Percentiles rank a stretch among this genome's conserved stretches.
Conservation (phyloP, 2,888 invertebrate species). For the Coleophora flavipennella region DNA sequence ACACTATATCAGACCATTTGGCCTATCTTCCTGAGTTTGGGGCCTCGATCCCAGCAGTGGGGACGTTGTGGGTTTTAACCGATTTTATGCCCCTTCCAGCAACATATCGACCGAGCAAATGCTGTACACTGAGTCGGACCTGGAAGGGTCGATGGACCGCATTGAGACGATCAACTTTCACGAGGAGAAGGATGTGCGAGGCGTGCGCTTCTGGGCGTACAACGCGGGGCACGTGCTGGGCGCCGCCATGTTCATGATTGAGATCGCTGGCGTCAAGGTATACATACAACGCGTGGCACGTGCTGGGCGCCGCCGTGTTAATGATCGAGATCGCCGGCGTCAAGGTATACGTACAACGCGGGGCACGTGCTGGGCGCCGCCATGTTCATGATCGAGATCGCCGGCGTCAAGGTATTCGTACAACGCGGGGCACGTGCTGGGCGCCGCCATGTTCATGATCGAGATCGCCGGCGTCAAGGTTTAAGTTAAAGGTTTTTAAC, state of each 20-base stretch:
- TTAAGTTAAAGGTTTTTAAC: too few species aligned
- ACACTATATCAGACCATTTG: too few species aligned
- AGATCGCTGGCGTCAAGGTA: conserved; percentile 97
- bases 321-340: conserved; percentile 99
- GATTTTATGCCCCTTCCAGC: conserved; percentile 58
- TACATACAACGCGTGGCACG: conserved; percentile 58
- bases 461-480: conserved; percentile 98
- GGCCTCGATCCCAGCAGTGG: too few species aligned
- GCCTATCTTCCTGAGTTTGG: too few species aligned
- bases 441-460: conserved; percentile 99
- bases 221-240: conserved; percentile 99
- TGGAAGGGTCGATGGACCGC: conserved; percentile 98
- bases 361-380: conserved; percentile 94
- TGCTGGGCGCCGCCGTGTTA: conserved; percentile 99
- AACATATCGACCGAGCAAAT: conserved; percentile 97
- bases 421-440: conserved; percentile 80
- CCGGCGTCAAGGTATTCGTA: conserved; percentile 86
- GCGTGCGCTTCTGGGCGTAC: conserved; percentile 98
- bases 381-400: conserved; percentile 99
- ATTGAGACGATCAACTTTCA: conserved; percentile 99
- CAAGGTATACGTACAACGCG: conserved; percentile 65
- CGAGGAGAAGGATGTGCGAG: conserved; percentile 97
- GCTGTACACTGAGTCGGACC: conserved; percentile 97
- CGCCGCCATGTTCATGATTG: conserved; percentile 99
- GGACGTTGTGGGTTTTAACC: too few species aligned